Conservation (phyloP, 2,113 vertebrate species). For the Fregata magnificens region DNA sequence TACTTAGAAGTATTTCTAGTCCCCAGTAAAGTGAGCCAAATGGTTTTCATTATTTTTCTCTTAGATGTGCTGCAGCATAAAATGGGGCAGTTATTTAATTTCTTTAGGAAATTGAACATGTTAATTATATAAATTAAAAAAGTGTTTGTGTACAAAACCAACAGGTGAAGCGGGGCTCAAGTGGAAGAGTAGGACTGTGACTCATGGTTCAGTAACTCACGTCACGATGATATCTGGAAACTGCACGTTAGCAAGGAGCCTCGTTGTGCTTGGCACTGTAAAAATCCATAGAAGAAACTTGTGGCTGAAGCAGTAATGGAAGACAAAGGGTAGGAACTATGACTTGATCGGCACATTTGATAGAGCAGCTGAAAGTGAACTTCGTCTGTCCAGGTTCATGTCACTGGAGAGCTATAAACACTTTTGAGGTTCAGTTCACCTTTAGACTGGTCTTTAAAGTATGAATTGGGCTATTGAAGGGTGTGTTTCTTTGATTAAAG, state of each 20-base stretch:
- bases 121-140: neutral
- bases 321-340: neutral
- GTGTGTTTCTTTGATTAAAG: neutral
- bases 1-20: neutral
- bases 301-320: neutral
- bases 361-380: neutral
- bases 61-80: neutral
- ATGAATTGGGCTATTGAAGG: neutral
- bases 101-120: neutral
- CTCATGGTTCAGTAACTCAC: neutral
- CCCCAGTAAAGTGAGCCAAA: neutral
- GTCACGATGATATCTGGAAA: neutral
- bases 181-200: neutral
- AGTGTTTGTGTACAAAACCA: neutral
- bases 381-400: neutral
- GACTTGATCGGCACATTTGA: neutral
- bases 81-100: neutral
- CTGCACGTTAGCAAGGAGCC: neutral
- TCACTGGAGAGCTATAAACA: neutral
- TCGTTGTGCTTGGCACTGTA: neutral
- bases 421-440: neutral
- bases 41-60: neutral
- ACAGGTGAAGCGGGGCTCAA: neutral
- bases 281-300: neutral
- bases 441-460: neutral